These are phyloP conservation scores for Okapia johnstoni DNA, from an alignment of 2,113 vertebrate species.

Conservation along the genomic window DNA sequence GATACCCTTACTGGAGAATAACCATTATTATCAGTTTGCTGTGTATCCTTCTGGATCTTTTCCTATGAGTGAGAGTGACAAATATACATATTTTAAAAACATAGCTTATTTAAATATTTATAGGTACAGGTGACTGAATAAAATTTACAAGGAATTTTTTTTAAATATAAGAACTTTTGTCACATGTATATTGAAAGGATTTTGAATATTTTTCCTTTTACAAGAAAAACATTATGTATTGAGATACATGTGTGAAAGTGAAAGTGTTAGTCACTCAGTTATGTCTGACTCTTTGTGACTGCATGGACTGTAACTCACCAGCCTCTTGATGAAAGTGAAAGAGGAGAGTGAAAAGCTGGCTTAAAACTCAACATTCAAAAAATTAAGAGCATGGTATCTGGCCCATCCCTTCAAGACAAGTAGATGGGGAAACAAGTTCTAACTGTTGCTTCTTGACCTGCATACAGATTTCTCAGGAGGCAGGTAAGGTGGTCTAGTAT, in stretches of 20 bases:
- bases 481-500: no score
- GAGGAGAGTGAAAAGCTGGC: no score
- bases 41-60: background rate
- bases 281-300: background rate
- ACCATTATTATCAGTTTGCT: background rate
- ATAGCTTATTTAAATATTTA: background rate
- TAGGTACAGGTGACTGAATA: background rate
- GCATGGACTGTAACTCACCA: background rate
- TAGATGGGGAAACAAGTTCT: no score
- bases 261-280: background rate
- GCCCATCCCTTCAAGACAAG: no score
- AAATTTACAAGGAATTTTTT: background rate
- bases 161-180: background rate
- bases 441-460: no score
- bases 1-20: background rate
- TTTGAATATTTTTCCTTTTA: background rate
- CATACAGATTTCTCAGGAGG: no score
- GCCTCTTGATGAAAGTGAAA: no score
- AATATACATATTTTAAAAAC: background rate
- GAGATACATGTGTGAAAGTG: background rate
- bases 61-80: background rate
- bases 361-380: no score
- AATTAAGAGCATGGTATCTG: no score
- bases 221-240: background rate
- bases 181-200: background rate